Evolutionary conservation across 92 coral and sea anemone genomes (phyloP), one percentile per base, ranked within the genome.

Genomic region (Palythoa heliodiscus): DNA sequence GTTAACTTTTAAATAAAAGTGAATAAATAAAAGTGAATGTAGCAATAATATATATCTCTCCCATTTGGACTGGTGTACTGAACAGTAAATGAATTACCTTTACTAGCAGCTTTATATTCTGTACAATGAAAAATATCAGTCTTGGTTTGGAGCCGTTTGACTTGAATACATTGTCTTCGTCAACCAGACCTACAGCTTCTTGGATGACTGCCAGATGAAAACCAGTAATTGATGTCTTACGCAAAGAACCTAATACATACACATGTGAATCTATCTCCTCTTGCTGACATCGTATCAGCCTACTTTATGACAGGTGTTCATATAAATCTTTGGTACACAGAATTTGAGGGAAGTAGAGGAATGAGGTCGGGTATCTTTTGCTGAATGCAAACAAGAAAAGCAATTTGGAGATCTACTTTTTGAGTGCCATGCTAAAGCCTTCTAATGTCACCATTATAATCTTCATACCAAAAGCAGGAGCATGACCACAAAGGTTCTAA

Each of bases 391-490:
- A 92, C 87, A 63, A 89, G 83, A 39, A 92, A 76, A 61, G 89
- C 89, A 24, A 89, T 87, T 60, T 92, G 95, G 38, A 87, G 87
- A 39, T 92, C 91, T 14, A 92, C 92, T 11, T 89, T 92, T 79
- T 92, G 92, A 52, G 93, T 87, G 14, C 95, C 95, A 89, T 92
- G 95, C 52, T 84, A 92, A 4, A 92, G 47, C 58, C 77, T 89
- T 70, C 95, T 85, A 12, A 92, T 57, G 58, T 92, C 91, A 55
- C 95, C 93, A 89, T 92, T 87, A 19, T 86, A 92, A 35, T 92
- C 95, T 85, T 92, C 95, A 76, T 54, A 92, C 89, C 95, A 92
- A 53, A 92, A 92, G 85, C 95, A 92, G 60, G 95, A 89, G 70
- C n/a, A 76, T 12, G 89, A 82, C 95, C 95, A 92, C 82, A 92